Conservation (phyloP, 92 coral and sea anemone species). For the Pocillopora grandis region DNA sequence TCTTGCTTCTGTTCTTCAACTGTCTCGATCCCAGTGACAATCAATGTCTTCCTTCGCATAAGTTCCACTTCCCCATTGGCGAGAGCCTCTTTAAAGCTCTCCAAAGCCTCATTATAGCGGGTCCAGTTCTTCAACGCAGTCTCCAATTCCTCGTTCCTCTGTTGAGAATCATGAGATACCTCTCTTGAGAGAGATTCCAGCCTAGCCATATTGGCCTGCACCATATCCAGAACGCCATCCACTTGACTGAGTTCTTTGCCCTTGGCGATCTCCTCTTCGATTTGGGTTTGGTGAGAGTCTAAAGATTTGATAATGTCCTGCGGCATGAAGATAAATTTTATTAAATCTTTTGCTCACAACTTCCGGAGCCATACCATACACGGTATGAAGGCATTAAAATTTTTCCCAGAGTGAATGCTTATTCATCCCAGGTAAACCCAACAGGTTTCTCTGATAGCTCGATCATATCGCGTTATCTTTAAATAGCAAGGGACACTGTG, state of each 20-base stretch:
- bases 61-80: conserved; percentile 91
- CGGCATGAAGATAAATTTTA: not conserved
- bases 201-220: conserved; percentile 50
- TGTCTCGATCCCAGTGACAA: conserved; percentile 73
- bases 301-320: conserved; percentile 67
- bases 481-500: no score
- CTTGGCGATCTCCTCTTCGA: conserved; percentile 60
- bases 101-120: conserved; percentile 60
- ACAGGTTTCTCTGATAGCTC: no score
- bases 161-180: conserved; percentile 53
- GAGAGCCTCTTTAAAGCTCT: conserved; percentile 76
- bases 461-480: no score
- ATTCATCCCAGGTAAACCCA: no score
- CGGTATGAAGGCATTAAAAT: no score
- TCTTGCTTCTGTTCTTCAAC: conserved; percentile 67
- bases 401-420: no score
- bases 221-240: conserved; percentile 55
- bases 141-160: conserved; percentile 73
- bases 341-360: no score
- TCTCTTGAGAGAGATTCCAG: conserved; percentile 71
- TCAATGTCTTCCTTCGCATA: conserved; percentile 69
- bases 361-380: no score
- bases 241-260: conserved; percentile 53
- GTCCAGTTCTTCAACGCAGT: conserved; percentile 71
- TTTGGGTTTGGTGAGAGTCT: conserved; percentile 65